Percentiles rank a stretch among this genome's conserved stretches.
Evolutionary conservation across 2,888 invertebrate species (phyloP).

Genomic region (Trypoxylon attenuatum): DNA sequence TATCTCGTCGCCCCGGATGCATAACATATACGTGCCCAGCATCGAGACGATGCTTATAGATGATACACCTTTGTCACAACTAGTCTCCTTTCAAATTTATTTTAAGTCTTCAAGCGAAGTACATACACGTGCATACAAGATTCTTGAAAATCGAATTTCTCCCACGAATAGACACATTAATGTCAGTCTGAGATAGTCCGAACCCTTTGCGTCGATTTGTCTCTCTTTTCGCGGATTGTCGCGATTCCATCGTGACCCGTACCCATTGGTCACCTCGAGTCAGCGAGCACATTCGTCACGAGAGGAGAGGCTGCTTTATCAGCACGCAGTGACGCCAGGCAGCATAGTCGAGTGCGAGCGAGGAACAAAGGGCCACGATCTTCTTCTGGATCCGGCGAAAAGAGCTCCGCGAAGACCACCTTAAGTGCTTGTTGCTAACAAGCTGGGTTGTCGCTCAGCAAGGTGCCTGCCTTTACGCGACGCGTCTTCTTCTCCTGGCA

Average conservation of each 20-base stretch:
- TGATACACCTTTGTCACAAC: too few relatives aligned
- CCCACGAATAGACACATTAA: too few relatives aligned
- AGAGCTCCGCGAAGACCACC: slow-evolving; percentile 29
- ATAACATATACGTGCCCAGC: not conserved
- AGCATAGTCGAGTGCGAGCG: not conserved
- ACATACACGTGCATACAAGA: too few relatives aligned
- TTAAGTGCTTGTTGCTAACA: slow-evolving; percentile 54
- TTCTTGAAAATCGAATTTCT: too few relatives aligned
- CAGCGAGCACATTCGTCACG: too few relatives aligned
- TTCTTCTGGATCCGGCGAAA: slow-evolving; percentile 1
- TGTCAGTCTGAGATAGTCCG: too few relatives aligned
- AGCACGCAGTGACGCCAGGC: not conserved
- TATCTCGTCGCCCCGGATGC: slow-evolving; percentile 3
- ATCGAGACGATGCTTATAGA: not conserved
- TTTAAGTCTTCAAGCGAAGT: too few relatives aligned
- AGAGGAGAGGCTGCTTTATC: too few relatives aligned
- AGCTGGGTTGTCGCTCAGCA: slow-evolving; percentile 57
- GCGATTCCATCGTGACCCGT: not conserved
- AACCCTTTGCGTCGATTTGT: not conserved
- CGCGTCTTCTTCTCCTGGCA: slow-evolving; percentile 37
- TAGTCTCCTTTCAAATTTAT: too few relatives aligned
- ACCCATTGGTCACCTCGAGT: slow-evolving; percentile 7
- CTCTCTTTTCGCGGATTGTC: not conserved
- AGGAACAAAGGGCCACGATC: slow-evolving; percentile 8
- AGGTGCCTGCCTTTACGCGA: slow-evolving; percentile 47